These are phyloP conservation scores for Rhinatrema bivittatum DNA, from an alignment of 2,797 vertebrate species.

Conservation along the genomic window DNA sequence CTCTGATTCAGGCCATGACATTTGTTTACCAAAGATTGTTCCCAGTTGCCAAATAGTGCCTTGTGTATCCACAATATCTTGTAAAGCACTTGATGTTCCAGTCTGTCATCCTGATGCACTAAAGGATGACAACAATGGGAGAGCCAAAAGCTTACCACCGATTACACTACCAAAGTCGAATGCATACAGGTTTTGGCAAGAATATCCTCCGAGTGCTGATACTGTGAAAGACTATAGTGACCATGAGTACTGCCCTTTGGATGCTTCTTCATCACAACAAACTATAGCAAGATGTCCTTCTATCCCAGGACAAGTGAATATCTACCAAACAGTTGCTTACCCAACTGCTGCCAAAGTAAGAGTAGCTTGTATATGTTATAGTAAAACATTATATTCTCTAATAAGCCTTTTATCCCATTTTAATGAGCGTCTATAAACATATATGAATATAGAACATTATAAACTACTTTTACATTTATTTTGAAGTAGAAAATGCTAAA, in stretches of 20 bases:
- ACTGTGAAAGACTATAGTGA: constrained; percentile 2
- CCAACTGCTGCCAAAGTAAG: constrained; percentile 41
- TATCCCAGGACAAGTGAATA: constrained; percentile 32
- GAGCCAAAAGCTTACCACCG: constrained; percentile 23
- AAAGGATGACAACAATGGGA: constrained; percentile 12
- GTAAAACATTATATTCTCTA: neutral
- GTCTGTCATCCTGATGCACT: constrained; percentile 2
- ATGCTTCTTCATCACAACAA: constrained; percentile 25
- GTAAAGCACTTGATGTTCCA: constrained; percentile 19
- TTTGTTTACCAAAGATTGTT: constrained; percentile 26
- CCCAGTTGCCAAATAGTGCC: neutral
- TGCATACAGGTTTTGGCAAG: constrained; percentile 12
- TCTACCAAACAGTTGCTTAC: constrained; percentile 45
- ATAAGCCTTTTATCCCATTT: no score
- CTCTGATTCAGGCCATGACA: constrained; percentile 20
- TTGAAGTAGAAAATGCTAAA: no score
- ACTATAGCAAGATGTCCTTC: constrained; percentile 11
- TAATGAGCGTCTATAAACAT: no score
- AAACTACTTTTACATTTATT: no score
- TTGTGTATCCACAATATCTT: constrained; percentile 25
- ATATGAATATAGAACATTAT: no score
- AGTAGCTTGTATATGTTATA: no score
- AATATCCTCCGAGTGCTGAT: constrained; percentile 7
- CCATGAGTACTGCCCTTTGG: constrained; percentile 16
- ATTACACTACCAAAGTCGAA: constrained; percentile 8